A percentile compares a stretch with the other conserved stretches of the same genome.
Evolutionary conservation across 1,140 invertebrate species (phyloP).

Genomic region (Conopomorpha cramerella): DNA sequence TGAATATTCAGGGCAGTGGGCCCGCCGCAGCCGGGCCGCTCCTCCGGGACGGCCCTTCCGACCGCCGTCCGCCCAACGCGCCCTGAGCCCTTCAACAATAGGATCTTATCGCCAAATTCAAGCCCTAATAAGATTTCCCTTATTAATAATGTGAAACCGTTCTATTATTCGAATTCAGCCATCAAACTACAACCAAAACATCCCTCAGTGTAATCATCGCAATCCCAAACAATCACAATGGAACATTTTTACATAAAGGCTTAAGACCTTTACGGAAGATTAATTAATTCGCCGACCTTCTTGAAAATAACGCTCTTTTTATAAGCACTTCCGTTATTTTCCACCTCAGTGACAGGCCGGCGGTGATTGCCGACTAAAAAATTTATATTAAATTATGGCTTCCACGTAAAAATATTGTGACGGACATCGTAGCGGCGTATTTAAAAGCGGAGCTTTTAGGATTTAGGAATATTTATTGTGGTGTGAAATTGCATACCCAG

Average conservation of each 20-base stretch:
- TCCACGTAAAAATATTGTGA: too few relatives aligned
- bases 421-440: too few relatives aligned
- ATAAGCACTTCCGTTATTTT: constrained; percentile 58
- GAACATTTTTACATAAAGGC: too few relatives aligned
- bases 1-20: constrained; percentile 40
- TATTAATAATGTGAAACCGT: constrained; percentile 53
- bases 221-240: too few relatives aligned
- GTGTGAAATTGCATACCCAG: too few relatives aligned
- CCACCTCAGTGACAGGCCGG: constrained; percentile 46
- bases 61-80: constrained; percentile 31
- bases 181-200: constrained; percentile 26
- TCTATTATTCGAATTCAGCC: constrained; percentile 52
- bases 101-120: constrained; percentile 55
- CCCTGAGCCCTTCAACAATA: constrained; percentile 54
- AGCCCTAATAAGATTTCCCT: constrained; percentile 58
- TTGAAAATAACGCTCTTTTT: constrained; percentile 54
- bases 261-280: too few relatives aligned
- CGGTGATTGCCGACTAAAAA: constrained; percentile 41
- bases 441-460: too few relatives aligned
- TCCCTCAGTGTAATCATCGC: too few relatives aligned
- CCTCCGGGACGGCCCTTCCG: constrained; percentile 57
- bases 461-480: too few relatives aligned
- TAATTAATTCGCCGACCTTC: constrained; percentile 54
- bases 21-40: constrained; percentile 43
- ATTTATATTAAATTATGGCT: constrained; percentile 48